Evolutionary conservation across 2,797 vertebrate genomes (phyloP), one percentile per base, ranked within the genome.

Genomic region (Dipus sagitta): DNA sequence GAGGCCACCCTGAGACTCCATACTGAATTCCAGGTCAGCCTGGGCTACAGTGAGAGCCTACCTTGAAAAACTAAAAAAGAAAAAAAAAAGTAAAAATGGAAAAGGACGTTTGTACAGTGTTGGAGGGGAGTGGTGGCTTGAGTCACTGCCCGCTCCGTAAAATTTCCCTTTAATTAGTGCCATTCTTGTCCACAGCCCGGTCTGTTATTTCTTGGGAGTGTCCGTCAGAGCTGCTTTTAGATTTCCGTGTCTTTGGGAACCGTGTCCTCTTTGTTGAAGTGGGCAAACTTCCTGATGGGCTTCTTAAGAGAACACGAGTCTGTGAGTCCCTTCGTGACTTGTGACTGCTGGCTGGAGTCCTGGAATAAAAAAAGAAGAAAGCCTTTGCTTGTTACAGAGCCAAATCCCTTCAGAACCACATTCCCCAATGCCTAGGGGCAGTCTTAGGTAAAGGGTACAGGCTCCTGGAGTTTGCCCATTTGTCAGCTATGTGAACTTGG

Each of bases 131-230:
- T 1, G 0, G 1, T 86, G 80, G 68, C 0, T 26, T 2, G 0
- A 62, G 75, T 74, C 88, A 23, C 71, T 24, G 34, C 71, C 77
- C 86, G 90, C n/a, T 68, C 21, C 1, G 2, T 6, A 4, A 82
- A 91, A 21, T 94, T 90, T 85, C 86, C 88, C 88, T 90, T 54
- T 95, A 96, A 95, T 92, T 86, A 92, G 90, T 84, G 70, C 42
- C n/a, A 20, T 68, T 80, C 38, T 74, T 34, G 72, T 94, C 60
- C 77, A 83, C 52, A 94, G 38, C 90, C 38, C 75, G 60, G 81
- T 68, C 94, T 96, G 3, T 94, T 38, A 95, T 96, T 96, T 93
- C 91, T 78, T 72, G 85, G 90, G 86, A 14, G 89, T 77, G 67
- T 1, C 4, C 67, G 11, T 13, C 76, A 18, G 70, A 84, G 92